These are phyloP conservation scores for Meghimatium bilineatum DNA, from an alignment of 2,888 invertebrate species.

Conservation along the genomic window DNA sequence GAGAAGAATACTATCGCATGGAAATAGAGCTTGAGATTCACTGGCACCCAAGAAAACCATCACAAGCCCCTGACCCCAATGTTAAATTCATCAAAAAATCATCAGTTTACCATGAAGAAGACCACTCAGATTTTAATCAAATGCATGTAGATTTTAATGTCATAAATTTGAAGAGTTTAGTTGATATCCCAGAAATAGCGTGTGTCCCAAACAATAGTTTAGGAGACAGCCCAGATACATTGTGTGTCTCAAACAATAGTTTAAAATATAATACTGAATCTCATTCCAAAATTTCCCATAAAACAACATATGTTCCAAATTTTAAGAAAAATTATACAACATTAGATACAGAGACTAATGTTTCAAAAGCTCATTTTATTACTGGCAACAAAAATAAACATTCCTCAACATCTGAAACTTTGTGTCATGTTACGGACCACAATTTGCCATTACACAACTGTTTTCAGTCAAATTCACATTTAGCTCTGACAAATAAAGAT, in stretches of 20 bases:
- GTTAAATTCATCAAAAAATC: slow-evolving; percentile 27
- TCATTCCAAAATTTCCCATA: neutral
- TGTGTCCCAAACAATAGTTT: neutral
- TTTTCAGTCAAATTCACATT: neutral
- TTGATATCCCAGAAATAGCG: neutral
- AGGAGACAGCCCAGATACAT: neutral
- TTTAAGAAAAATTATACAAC: neutral
- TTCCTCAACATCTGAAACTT: neutral
- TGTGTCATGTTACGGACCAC: neutral
- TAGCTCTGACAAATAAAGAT: neutral
- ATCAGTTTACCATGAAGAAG: neutral
- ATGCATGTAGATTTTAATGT: neutral
- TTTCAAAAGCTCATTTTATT: neutral
- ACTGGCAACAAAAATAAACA: neutral
- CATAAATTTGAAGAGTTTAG: neutral
- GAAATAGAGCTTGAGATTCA: slow-evolving; percentile 71
- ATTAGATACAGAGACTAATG: neutral
- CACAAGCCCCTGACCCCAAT: slow-evolving; percentile 24
- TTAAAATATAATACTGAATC: neutral
- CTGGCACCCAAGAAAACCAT: slow-evolving; percentile 57
- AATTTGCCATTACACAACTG: neutral
- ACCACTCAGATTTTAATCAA: slow-evolving; percentile 19
- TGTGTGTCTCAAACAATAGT: neutral
- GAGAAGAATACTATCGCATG: slow-evolving; percentile 71
- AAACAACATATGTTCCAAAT: neutral